Conservation (phyloP, 2,797 vertebrate genomes). For the Macroramphosus scolopax region DNA sequence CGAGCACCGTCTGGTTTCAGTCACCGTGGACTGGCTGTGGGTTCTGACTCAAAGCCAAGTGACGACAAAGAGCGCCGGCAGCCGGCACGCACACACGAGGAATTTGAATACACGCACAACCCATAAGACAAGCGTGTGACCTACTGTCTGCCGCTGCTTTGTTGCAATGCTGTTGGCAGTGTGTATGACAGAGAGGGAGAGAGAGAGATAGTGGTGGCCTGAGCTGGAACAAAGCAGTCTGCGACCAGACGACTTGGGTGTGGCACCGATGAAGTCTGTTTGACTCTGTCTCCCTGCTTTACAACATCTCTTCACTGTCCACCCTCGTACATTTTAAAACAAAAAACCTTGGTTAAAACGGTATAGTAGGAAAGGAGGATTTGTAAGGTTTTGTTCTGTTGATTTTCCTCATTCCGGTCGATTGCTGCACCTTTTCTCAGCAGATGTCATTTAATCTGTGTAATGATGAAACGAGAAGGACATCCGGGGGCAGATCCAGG, state of each 20-base stretch:
- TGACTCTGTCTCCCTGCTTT: neutral
- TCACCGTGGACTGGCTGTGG: constrained; percentile 20
- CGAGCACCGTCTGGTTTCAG: constrained; percentile 41
- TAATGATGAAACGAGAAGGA: no score
- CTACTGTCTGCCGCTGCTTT: constrained; percentile 46
- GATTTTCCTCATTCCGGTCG: no score
- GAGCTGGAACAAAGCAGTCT: constrained; percentile 68
- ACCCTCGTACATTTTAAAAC: no score
- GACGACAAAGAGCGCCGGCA: constrained; percentile 39
- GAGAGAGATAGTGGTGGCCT: constrained; percentile 40
- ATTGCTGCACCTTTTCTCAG: no score
- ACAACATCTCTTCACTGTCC: neutral
- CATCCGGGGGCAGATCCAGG: no score
- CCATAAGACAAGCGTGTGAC: constrained; percentile 42
- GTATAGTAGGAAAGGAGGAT: no score
- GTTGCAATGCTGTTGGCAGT: constrained; percentile 39
- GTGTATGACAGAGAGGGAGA: constrained; percentile 1
- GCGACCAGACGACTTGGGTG: constrained; percentile 60
- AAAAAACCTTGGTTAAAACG: no score
- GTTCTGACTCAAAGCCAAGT: constrained; percentile 30
- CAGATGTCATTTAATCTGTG: no score
- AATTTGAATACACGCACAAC: constrained; percentile 48
- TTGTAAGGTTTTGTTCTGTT: no score
- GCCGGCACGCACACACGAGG: constrained; percentile 31
- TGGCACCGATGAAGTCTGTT: constrained; percentile 41